Base-by-base conservation (phyloP, 1,140 invertebrate genomes). In the Temnothorax curvispinosus region DNA sequence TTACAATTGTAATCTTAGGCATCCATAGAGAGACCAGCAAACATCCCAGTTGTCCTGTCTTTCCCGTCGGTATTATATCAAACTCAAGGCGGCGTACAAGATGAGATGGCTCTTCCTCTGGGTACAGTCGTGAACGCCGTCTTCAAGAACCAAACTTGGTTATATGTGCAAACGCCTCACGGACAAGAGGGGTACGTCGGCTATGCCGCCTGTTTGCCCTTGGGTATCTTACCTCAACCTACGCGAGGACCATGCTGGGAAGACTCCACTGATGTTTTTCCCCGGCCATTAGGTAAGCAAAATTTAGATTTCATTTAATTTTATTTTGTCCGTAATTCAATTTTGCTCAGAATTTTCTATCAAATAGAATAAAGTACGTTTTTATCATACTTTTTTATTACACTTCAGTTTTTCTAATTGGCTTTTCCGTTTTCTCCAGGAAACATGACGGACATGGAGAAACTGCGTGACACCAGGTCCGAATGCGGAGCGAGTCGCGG, bases 51-150 rank as follows among this genome's bases (percentile, higher is more conserved):
- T 3, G 97, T 98, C 1, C 94, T 98, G 44, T 97, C 97, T 54
- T 97, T 97, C 64, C 96, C 97, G 0, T 97, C 97, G 65, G 96
- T 97, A 0, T 94, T 98, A 9, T 98, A 98, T 93, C 97, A 97
- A 92, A 98, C 97, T 0, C 96, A 97, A 65, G 97, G 96, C 18
- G 97, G 97, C 27, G 96, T 96, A 69, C 97, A 98, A 92, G 96
- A 96, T 32, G 97, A 98, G 93, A 95, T 97, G 52, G 95, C 96
- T 0, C 92, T 98, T 74, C 97, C 97, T 0, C 94, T 98, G 67
- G 98, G 98, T 9, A 98, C 98, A 93, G 97, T 98, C 3, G 97
- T 98, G 0, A 98, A 98, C 92, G 98, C 97, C 0, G 97, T 98
- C 7, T 98, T 98, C 93, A 98, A 98, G 94, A 98, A 97, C 89